Base-by-base conservation (phyloP, 2,888 invertebrate species). In the Spisula solida region DNA sequence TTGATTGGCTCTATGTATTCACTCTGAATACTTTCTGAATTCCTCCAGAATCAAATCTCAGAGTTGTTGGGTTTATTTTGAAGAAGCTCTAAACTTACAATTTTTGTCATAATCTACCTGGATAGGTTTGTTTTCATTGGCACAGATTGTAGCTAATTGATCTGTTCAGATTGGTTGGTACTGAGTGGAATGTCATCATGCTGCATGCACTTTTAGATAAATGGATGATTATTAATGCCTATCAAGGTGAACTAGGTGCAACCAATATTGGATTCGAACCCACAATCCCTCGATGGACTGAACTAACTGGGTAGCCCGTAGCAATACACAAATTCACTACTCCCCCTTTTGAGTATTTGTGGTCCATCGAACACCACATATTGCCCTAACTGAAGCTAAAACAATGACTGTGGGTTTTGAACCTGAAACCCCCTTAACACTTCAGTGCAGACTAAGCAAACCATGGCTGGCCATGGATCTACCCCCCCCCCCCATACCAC, bases 81-180 rank as follows among this genome's bases (percentile, higher is more conserved):
- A 8, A 66, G 60, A 2, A 66, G 25, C 4, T 66, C 10, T 41
- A 41, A 41, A 41, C 60, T n/a, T 66, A 25, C n/a, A 10, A n/a
- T 66, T 66, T 41, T 66, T 66, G 25, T 10, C 60, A 66, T 75
- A 12, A 75, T 75, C 75, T 75, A 34, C 16, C 16, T 75, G 14
- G 75, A 75, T 75, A 31, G 14, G 31, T 25, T 75, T 75, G 75
- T 75, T 75, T 34, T 75, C 18, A 75, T 75, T 75, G 75, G 75
- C 75, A 75, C 2, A 5, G 41, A 41, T 25, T 31, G 18, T 34
- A 34, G 31, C 75, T 18, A 34, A 31, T 18, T 31, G 10, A 12
- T 29, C 34, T 31, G 12, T 31, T 25, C 75, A 16, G 25, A 41
- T 41, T 41, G 41, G 41, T 41, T 41, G n/a, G 41, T 41, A 41